Percentiles rank a stretch among this genome's conserved stretches.
phyloP scores from a whole-genome alignment of 2,797 vertebrate species.

The Oophaga sylvatica region DNA sequence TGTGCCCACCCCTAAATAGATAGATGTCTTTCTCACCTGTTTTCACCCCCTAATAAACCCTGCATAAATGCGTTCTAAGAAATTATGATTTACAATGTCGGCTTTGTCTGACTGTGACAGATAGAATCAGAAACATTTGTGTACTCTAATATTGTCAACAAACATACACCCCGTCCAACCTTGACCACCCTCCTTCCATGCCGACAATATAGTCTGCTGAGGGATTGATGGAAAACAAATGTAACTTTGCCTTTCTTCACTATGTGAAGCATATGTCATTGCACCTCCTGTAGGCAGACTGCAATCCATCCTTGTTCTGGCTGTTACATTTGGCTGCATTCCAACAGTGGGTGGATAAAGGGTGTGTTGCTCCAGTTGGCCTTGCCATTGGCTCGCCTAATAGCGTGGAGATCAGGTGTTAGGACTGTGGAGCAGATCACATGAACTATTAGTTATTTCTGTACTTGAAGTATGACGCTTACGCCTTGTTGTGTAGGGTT shows the following conservation, averaged over 20 bases:
- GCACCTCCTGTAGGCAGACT: conserved; percentile 10
- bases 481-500: conserved; percentile 29
- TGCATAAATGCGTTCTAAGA: background rate
- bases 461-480: conserved; percentile 11
- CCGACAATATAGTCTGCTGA: background rate
- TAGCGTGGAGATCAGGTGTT: conserved; percentile 54
- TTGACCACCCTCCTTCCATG: background rate
- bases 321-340: conserved; percentile 26
- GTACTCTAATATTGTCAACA: background rate
- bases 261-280: conserved; percentile 31
- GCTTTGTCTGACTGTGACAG: too few relatives aligned
- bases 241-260: background rate
- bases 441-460: conserved; percentile 52
- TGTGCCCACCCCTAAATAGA: background rate
- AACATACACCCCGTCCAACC: background rate
- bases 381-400: conserved; percentile 32
- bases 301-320: background rate
- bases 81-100: background rate
- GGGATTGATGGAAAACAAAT: background rate
- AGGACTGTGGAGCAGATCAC: conserved; percentile 12
- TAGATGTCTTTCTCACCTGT: background rate
- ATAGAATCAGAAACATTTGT: background rate
- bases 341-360: conserved; percentile 26
- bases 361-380: conserved; percentile 14
- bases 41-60: background rate